These are phyloP conservation scores for Cladopsammia gracilis DNA, from an alignment of 64 coral and sea anemone species.

Conservation along the genomic window DNA sequence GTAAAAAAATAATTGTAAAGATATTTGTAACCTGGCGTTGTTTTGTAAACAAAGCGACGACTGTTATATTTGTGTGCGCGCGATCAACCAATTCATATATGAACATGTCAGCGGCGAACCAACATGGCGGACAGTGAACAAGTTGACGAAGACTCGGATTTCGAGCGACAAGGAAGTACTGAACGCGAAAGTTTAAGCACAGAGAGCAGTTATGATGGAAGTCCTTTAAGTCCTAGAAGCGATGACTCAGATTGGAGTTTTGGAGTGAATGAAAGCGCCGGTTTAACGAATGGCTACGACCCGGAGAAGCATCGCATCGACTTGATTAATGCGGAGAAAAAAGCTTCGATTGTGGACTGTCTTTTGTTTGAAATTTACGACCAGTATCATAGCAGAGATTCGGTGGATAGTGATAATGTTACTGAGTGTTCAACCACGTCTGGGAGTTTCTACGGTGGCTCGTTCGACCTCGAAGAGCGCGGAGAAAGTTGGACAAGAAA, in stretches of 20 bases:
- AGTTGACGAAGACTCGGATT: conserved; percentile 58
- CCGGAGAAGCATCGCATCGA: conserved; percentile 5
- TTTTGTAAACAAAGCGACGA: conserved; percentile 31
- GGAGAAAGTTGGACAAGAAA: conserved; percentile 93
- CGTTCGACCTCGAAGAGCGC: conserved; percentile 99
- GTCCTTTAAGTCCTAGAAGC: conserved; percentile 92
- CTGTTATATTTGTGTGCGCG: conserved; percentile 76
- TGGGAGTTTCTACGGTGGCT: conserved; percentile 91
- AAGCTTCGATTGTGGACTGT: conserved; percentile 96
- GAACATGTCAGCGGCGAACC: conserved; percentile 69
- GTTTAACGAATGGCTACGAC: conserved; percentile 42
- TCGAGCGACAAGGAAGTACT: conserved; percentile 63
- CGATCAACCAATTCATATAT: conserved; percentile 54
- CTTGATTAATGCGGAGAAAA: conserved; percentile 64
- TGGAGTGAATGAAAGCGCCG: conserved; percentile 77
- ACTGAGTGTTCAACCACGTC: conserved; percentile 99
- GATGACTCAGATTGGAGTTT: conserved; percentile 96
- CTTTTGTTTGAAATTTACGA: conserved; percentile 99
- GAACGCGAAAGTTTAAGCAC: conserved; percentile 81
- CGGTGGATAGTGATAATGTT: conserved; percentile 99
- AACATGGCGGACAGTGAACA: conserved; percentile 87
- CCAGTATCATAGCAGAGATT: conserved; percentile 94
- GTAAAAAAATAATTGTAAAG: not conserved
- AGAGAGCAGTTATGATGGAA: conserved; percentile 82
- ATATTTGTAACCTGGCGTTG: not conserved